Evolutionary conservation across 2,888 invertebrate species (phyloP), one percentile per base, ranked within the genome.

Genomic region (Philopedon plagiatum): DNA sequence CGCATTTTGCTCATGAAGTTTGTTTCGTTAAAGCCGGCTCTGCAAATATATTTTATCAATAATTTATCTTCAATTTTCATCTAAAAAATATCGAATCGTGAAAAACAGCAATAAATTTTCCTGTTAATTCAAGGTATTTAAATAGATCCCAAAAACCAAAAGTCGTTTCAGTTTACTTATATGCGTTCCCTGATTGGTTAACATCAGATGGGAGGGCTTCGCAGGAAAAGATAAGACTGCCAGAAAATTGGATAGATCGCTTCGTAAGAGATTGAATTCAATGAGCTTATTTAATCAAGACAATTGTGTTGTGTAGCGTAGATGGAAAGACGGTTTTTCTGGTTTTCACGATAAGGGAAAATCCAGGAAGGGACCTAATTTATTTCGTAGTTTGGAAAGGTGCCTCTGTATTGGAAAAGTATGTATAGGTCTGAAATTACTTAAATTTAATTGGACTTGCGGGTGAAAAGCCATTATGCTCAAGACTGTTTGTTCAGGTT

Each of bases 171-270:
- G 18, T 57, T 57, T 68, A 68, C 73, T 68, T 73, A 70, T 62
- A 65, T 61, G 46, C 61, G 23, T 44, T 57, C 21, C 34, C 60
- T 81, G 83, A 83, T 83, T 83, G 83, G 83, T 80, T 80, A 80
- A 82, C 83, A 83, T 81, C 80, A 79, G 80, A 80, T 71, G 62
- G 80, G 82, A 83, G 83, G 80, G 82, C 82, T 80, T 79, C 78
- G 78, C 78, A 78, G 54, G 77, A 83, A 81, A 81, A 84, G 85
- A 85, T 84, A 85, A 85, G 84, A 82, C 81, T 79, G 79, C 32
- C 81, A 80, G 84, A 84, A 85, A 85, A 85, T 85, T 85, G 85
- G 84, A 84, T 84, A 84, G 84, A 83, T 83, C 26, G 76, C 76
- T 76, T 70, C 80, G 80, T 80, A 81, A 78, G 78, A 81, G 83